Conservation (phyloP, 92 coral and sea anemone species). For the Pocillopora meandrina region DNA sequence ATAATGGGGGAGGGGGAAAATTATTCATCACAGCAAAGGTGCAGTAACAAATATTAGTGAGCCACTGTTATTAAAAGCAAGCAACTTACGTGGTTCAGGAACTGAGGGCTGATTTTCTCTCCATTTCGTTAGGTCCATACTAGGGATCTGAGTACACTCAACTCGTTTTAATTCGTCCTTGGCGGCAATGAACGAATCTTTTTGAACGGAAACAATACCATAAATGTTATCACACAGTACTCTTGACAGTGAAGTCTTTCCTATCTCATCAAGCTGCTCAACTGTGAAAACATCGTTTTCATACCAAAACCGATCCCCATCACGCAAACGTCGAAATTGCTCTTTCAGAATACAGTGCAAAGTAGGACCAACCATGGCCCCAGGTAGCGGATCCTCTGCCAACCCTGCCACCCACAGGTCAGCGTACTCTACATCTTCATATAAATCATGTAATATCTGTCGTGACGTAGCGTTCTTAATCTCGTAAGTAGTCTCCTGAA, state of each 20-base stretch:
- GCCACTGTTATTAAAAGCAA: background rate
- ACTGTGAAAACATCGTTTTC: slow-evolving; percentile 78
- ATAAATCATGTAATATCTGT: slow-evolving; percentile 69
- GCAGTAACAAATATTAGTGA: too few relatives aligned
- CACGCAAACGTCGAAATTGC: slow-evolving; percentile 87
- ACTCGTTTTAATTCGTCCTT: slow-evolving; percentile 70
- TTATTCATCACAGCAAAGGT: too few relatives aligned
- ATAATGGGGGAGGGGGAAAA: too few relatives aligned
- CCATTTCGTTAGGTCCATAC: slow-evolving; percentile 78
- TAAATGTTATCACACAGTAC: slow-evolving; percentile 89
- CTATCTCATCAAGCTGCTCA: slow-evolving; percentile 80
- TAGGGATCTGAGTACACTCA: slow-evolving; percentile 73
- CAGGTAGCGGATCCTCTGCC: slow-evolving; percentile 88
- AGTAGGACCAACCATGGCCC: slow-evolving; percentile 94
- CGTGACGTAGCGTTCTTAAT: slow-evolving; percentile 71
- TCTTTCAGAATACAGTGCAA: slow-evolving; percentile 82
- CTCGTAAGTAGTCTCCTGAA: slow-evolving; percentile 83
- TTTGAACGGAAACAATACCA: slow-evolving; percentile 85
- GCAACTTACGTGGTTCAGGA: slow-evolving; percentile 38
- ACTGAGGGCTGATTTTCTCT: slow-evolving; percentile 47
- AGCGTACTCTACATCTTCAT: slow-evolving; percentile 78
- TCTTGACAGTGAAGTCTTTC: slow-evolving; percentile 80
- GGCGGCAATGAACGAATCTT: slow-evolving; percentile 85
- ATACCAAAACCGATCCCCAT: slow-evolving; percentile 98
- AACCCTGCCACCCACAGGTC: slow-evolving; percentile 94